Percentiles rank a stretch among this genome's conserved stretches.
These are phyloP conservation scores for Drosophila littoralis DNA, from an alignment of 1,140 invertebrate species.

Conservation along the genomic window DNA sequence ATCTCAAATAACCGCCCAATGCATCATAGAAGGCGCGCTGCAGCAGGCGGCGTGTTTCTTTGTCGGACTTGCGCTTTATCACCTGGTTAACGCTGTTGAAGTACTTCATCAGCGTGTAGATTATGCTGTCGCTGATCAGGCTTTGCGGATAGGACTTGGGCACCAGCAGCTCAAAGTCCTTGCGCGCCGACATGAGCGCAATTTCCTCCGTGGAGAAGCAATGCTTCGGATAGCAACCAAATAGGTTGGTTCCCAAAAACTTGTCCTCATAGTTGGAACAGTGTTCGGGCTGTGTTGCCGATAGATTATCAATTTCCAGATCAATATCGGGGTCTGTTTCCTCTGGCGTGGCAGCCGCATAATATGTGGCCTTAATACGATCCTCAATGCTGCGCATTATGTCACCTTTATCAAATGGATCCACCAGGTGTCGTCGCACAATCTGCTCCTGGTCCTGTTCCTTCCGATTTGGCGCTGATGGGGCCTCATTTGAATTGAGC, in stretches of 20 bases:
- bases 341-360: conserved; percentile 21
- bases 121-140: conserved; percentile 43
- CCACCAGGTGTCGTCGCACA: background rate
- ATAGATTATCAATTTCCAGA: background rate
- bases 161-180: conserved; percentile 69
- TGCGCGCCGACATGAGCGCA: conserved; percentile 63
- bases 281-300: background rate
- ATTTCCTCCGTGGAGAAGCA: conserved; percentile 81
- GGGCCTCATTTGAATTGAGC: conserved; percentile 16
- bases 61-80: conserved; percentile 49
- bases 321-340: background rate
- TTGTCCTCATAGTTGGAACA: background rate
- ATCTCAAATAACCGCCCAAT: conserved; percentile 73
- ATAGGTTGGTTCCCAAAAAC: conserved; percentile 79
- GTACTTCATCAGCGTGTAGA: conserved; percentile 69
- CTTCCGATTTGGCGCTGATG: background rate
- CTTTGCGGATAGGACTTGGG: conserved; percentile 55
- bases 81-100: conserved; percentile 74
- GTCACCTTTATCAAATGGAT: conserved; percentile 13
- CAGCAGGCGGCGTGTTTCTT: conserved; percentile 35
- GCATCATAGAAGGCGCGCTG: conserved; percentile 76
- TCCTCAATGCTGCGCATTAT: conserved; percentile 27
- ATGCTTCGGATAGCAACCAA: conserved; percentile 53
- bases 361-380: conserved; percentile 8
- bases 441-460: background rate